Percentiles rank a stretch among this genome's conserved stretches.
phyloP scores from a whole-genome alignment of 2,888 invertebrate genomes.

The Sarcophaga variegata region DNA sequence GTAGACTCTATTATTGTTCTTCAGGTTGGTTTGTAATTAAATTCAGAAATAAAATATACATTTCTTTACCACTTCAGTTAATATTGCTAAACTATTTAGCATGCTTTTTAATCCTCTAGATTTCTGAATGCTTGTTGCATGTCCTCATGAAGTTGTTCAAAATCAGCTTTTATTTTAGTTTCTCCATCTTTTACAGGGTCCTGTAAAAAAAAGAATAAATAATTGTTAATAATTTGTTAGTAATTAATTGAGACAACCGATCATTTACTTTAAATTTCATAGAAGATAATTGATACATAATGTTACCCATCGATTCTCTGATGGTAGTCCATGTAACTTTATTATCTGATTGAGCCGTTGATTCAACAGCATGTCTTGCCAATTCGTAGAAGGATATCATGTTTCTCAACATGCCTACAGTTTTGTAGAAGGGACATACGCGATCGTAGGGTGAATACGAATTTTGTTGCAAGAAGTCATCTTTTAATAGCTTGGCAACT shows the following conservation, averaged over 20 bases:
- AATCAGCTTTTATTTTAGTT: conserved; percentile 97
- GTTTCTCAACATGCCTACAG: conserved; percentile 98
- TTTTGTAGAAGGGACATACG: conserved; percentile 99
- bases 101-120: conserved; percentile 92
- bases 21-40: conserved; percentile 58
- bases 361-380: conserved; percentile 97
- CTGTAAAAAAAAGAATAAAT: conserved; percentile 81
- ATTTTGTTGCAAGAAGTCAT: conserved; percentile 99
- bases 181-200: conserved; percentile 99
- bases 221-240: background rate
- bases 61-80: background rate
- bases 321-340: conserved; percentile 99
- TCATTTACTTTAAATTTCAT: conserved; percentile 97
- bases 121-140: conserved; percentile 99
- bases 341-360: conserved; percentile 97
- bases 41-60: background rate
- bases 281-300: conserved; percentile 96
- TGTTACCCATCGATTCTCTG: conserved; percentile 95
- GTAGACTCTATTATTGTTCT: conserved; percentile 63
- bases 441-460: conserved; percentile 96
- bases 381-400: conserved; percentile 98
- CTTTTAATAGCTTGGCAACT: conserved; percentile 97
- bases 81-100: conserved; percentile 15
- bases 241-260: background rate
- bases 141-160: conserved; percentile 97